These are phyloP conservation scores for Wiebesia pumilae DNA, from an alignment of 1,140 invertebrate species.

Conservation along the genomic window DNA sequence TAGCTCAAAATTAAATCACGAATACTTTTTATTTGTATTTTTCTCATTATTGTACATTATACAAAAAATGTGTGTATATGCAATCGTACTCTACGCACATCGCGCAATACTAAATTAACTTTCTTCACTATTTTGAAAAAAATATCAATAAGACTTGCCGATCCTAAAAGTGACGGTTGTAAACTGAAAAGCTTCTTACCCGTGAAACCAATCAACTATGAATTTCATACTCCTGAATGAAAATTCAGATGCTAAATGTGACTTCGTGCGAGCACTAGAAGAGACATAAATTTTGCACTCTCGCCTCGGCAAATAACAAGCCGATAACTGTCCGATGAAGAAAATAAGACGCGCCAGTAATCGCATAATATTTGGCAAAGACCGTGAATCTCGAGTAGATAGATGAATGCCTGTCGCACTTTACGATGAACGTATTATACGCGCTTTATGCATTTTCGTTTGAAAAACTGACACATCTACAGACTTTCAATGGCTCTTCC, in stretches of 20 bases:
- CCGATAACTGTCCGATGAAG: background rate
- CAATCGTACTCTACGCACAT: background rate
- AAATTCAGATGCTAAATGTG: background rate
- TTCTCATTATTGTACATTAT: background rate
- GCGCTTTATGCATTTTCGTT: conserved; percentile 16
- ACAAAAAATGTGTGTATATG: background rate
- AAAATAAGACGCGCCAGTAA: background rate
- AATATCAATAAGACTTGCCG: background rate
- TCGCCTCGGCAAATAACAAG: background rate
- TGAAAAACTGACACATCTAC: conserved; percentile 6
- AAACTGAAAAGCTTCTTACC: background rate
- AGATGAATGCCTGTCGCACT: background rate
- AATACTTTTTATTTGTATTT: no score
- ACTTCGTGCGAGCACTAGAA: background rate
- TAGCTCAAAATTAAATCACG: no score
- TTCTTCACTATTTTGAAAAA: background rate
- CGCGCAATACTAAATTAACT: background rate
- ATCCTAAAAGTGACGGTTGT: background rate
- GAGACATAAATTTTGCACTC: background rate
- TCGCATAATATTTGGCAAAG: background rate
- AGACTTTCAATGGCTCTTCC: background rate
- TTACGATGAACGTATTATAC: background rate
- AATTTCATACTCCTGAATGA: background rate
- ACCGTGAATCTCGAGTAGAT: background rate
- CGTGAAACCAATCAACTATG: background rate